Evolutionary conservation across 2,113 vertebrate genomes (phyloP), one percentile per base, ranked within the genome.

Genomic region (Rostratula benghalensis): DNA sequence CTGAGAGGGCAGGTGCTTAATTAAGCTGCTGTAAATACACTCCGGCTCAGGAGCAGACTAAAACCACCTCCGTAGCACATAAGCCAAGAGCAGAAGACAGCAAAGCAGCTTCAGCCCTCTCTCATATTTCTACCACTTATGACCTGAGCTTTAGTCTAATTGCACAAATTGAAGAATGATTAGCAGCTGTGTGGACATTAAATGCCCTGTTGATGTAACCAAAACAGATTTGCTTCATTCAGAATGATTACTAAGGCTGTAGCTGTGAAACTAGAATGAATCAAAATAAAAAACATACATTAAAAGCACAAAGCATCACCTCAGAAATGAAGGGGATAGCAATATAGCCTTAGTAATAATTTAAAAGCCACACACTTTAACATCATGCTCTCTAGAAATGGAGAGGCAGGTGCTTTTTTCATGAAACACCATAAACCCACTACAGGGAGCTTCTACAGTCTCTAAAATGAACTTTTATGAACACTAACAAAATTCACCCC

Each of bases 81-180:
- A 89, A 83, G 80, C 57, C 50, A 86, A 93, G 76, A 78, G 35
- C 63, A 90, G 76, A 75, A 4, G 4, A 92, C 30, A 75, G 68
- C 65, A 53, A 9, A 87, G 65, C 65, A 95, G 82, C 77, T 67
- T 68, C 73, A 60, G 39, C 15, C 65, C 50, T 79, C 63, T 51
- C 71, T 88, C 59, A 11, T 64, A 85, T 88, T 95, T 84, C 79
- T 74, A 82, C 69, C 54, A 83, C 91, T 96, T 89, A 77, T 27
- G 56, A 87, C 79, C 89, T 2, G 17, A 90, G 76, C 69, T 96
- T 90, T 71, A 91, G 22, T 87, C 51, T 94, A 97, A 92, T 87
- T 93, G 83, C 91, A 93, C 69, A 83, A 94, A 94, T 59, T 92
- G 92, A 93, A 93, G 94, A 89, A 64, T 75, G 69, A 97, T 92